Evolutionary conservation across 1,140 invertebrate species (phyloP).

Genomic region (Mya arenaria): DNA sequence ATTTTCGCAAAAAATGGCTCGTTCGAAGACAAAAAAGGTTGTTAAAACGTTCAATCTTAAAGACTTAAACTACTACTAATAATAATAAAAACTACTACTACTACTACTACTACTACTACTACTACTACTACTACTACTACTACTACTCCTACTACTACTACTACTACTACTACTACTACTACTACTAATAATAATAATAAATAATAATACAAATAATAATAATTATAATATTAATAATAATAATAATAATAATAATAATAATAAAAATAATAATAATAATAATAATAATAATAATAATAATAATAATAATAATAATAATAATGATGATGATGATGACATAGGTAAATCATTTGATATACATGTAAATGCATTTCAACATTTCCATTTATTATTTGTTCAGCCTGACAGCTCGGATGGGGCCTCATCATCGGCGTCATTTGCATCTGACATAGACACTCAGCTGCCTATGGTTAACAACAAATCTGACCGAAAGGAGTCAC

Average conservation of each 20-base stretch:
- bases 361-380: neutral
- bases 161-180: too few species aligned
- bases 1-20: too few species aligned
- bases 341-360: neutral
- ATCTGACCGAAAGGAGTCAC: constrained; percentile 22
- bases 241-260: neutral
- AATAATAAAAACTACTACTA: too few species aligned
- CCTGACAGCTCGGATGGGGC: constrained; percentile 27
- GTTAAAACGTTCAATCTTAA: neutral
- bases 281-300: neutral
- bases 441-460: constrained; percentile 23
- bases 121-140: too few species aligned
- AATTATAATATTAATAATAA: neutral
- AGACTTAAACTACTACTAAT: too few species aligned
- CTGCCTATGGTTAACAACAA: constrained; percentile 17
- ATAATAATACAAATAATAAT: too few species aligned
- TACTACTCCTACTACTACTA: too few species aligned
- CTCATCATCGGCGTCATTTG: neutral
- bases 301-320: neutral
- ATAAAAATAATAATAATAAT: neutral
- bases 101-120: too few species aligned
- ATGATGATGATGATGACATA: neutral
- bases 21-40: neutral
- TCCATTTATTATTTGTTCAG: neutral
- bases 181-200: too few species aligned